Percentiles rank a stretch among this genome's conserved stretches.
phyloP scores from a whole-genome alignment of 2,888 invertebrate genomes.

The Catocala fraxini region DNA sequence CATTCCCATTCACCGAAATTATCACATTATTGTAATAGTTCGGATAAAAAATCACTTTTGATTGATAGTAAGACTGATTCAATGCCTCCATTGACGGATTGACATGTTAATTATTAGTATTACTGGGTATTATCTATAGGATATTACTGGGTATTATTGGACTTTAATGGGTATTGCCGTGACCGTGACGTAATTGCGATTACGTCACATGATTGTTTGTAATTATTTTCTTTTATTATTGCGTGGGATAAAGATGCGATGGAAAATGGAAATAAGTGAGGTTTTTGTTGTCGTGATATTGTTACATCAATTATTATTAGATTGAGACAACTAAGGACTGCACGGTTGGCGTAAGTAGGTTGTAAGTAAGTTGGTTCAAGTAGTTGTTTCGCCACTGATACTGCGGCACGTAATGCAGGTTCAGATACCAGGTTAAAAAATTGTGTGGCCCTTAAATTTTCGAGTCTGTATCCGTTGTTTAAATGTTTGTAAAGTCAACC shows the following conservation, averaged over 20 bases:
- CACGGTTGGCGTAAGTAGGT: too few relatives aligned
- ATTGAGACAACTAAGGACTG: too few relatives aligned
- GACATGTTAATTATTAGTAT: conserved; percentile 19
- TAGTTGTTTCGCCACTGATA: too few relatives aligned
- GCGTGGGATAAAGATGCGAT: conserved; percentile 21
- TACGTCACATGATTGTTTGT: conserved; percentile 35
- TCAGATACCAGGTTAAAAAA: too few relatives aligned
- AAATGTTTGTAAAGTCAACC: too few relatives aligned
- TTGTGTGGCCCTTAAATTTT: too few relatives aligned
- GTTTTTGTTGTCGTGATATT: not conserved
- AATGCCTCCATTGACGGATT: conserved; percentile 8
- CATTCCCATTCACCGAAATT: conserved; percentile 13
- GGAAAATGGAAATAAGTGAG: not conserved
- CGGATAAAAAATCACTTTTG: conserved; percentile 6
- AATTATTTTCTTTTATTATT: conserved; percentile 35
- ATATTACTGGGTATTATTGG: conserved; percentile 8
- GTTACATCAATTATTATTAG: too few relatives aligned
- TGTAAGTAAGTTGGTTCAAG: too few relatives aligned
- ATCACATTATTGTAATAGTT: conserved; percentile 9
- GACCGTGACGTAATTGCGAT: conserved; percentile 35
- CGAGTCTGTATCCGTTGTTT: too few relatives aligned
- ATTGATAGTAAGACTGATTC: conserved; percentile 6
- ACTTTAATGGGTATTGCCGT: conserved; percentile 13
- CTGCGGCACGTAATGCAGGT: too few relatives aligned
- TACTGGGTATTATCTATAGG: conserved; percentile 13